These are phyloP conservation scores for Amiota mariae DNA, from an alignment of 2,888 invertebrate genomes.

Conservation along the genomic window DNA sequence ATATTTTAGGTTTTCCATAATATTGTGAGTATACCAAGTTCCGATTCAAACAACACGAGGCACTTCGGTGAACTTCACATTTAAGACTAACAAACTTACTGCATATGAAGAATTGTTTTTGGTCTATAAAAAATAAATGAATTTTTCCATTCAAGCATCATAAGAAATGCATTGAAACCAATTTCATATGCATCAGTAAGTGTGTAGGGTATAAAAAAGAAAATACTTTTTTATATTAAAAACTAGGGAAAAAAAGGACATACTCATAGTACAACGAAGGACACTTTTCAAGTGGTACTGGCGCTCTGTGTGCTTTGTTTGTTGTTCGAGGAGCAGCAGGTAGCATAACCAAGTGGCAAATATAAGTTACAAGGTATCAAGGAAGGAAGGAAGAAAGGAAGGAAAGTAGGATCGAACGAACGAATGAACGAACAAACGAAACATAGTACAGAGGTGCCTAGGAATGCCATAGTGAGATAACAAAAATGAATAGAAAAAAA, in stretches of 20 bases:
- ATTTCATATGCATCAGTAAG: neutral
- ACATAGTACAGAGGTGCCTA: neutral
- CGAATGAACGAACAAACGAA: neutral
- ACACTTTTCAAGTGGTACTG: slow-evolving; percentile 18
- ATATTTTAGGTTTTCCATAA: no score
- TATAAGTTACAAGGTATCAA: no score
- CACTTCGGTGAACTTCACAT: no score
- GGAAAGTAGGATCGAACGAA: no score
- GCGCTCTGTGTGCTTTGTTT: neutral
- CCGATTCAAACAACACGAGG: no score
- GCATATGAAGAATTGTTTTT: no score
- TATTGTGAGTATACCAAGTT: no score
- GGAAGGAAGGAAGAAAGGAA: no score
- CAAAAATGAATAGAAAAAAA: neutral
- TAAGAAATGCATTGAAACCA: no score
- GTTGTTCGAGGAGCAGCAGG: slow-evolving; percentile 1
- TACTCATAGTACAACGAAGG: neutral
- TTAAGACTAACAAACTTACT: no score
- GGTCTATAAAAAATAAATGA: no score
- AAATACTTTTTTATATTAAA: neutral
- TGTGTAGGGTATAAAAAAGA: neutral
- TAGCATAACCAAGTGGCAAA: neutral
- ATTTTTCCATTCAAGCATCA: no score
- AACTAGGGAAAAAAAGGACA: slow-evolving; percentile 18
- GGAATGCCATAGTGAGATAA: neutral